Evolutionary conservation across 1,140 invertebrate species (phyloP), one percentile per base, ranked within the genome.

Genomic region (Tetramorium parvispinum): DNA sequence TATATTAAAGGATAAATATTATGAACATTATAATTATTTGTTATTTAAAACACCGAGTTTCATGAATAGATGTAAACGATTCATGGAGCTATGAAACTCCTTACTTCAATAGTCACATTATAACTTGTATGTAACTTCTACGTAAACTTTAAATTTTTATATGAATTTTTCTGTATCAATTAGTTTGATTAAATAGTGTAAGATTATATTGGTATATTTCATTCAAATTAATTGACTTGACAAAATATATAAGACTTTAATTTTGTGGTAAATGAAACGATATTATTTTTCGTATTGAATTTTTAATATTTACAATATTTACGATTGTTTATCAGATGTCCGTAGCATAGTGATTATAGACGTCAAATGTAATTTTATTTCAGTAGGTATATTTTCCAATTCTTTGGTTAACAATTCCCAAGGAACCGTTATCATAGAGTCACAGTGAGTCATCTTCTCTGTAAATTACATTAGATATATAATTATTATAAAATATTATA

Each of bases 341-440:
- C 78, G 68, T 37, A 95, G 81, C 13, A n/a, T 13, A 51, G 71
- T 77, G 18, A 91, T 85, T 68, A 92, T 88, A 0, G 82, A 2
- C 43, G 61, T 32, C 16, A 95, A 76, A 75, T 94, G 90, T 43
- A 89, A 71, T 89, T 91, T 93, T 55, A 95, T 92, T 87, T 94
- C 94, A 51, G 71, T 53, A 0, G 94, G 92, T 73, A 92, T 66
- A 66, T 82, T 43, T 91, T 85, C 24, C 37, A 91, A 77, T 90
- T 93, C 92, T 51, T 93, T 71, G 2, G 66, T 49, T 10, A 95
- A 68, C 61, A 85, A 68, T 32, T 91, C 71, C 94, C 93, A 95
- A 5, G 91, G 81, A 65, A 95, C 66, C 13, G 75, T 89, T 61
- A 88, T 88, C 49, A 92, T 49, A 57, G 83, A 55, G 65, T 76